phyloP scores from a whole-genome alignment of 1,140 invertebrate genomes.

The Chrysoperla carnea region DNA sequence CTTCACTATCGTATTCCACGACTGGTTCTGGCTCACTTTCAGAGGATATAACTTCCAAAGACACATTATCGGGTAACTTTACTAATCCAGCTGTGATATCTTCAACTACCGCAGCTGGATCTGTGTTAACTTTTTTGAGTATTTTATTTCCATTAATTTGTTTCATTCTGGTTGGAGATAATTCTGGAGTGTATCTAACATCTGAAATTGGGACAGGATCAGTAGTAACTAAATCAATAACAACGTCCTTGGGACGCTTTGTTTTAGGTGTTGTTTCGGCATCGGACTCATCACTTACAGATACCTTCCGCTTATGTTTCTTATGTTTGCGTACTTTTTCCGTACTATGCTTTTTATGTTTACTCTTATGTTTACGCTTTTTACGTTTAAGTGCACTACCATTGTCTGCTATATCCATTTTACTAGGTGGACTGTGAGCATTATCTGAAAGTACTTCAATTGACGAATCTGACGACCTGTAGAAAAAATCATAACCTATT shows the following conservation, averaged over 20 bases:
- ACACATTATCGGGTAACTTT: conserved; percentile 5
- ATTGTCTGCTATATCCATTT: not conserved
- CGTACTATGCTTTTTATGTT: conserved; percentile 19
- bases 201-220: conserved; percentile 1
- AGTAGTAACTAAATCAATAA: too few species aligned
- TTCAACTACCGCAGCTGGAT: conserved; percentile 12
- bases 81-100: conserved; percentile 15
- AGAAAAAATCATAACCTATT: not conserved
- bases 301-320: conserved; percentile 16
- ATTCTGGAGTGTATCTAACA: conserved; percentile 21
- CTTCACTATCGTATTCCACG: conserved; percentile 52
- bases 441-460: not conserved
- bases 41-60: conserved; percentile 46
- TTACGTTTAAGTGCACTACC: conserved; percentile 12
- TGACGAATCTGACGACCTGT: not conserved
- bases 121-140: conserved; percentile 6
- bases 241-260: not conserved
- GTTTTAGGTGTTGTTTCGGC: conserved; percentile 4
- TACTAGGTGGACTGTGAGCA: not conserved
- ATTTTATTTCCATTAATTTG: not conserved
- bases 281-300: conserved; percentile 9
- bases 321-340: conserved; percentile 20
- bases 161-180: conserved; percentile 4
- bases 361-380: conserved; percentile 21
- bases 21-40: conserved; percentile 40